Evolutionary conservation across 1,140 invertebrate species (phyloP).

Genomic region (Tetranychus urticae): DNA sequence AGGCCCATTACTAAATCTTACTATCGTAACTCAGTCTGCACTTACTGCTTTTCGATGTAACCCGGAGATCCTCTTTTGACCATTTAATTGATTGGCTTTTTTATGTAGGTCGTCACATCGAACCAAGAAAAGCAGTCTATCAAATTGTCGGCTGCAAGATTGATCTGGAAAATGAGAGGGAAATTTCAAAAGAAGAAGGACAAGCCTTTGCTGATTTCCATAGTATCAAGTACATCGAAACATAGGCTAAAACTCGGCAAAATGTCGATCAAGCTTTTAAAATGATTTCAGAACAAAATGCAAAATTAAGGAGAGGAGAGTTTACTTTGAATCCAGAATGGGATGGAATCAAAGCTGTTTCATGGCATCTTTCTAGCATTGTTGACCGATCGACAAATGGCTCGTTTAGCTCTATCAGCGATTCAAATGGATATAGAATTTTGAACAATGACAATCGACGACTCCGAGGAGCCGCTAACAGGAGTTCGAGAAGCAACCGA

Average conservation of each 20-base stretch:
- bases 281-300: conserved; percentile 65
- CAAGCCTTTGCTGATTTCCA: conserved; percentile 74
- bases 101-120: conserved; percentile 79
- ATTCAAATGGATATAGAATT: no score
- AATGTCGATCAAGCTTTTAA: conserved; percentile 87
- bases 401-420: no score
- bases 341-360: conserved; percentile 89
- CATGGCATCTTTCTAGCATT: no score
- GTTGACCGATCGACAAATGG: no score
- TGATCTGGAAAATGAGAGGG: conserved; percentile 32
- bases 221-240: conserved; percentile 79
- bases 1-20: conserved; percentile 72
- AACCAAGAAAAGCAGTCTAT: conserved; percentile 59
- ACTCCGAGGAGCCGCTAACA: no score
- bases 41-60: conserved; percentile 85
- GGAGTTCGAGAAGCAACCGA: no score
- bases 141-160: conserved; percentile 85
- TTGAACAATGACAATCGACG: no score
- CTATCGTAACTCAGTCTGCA: conserved; percentile 88
- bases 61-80: conserved; percentile 76
- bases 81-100: conserved; percentile 83
- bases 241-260: conserved; percentile 59
- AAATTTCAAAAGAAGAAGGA: conserved; percentile 69
- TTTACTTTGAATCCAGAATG: conserved; percentile 88
- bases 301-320: conserved; percentile 67